Evolutionary conservation across 2,113 vertebrate genomes (phyloP), one percentile per base, ranked within the genome.

Genomic region (Epinephelus moara): DNA sequence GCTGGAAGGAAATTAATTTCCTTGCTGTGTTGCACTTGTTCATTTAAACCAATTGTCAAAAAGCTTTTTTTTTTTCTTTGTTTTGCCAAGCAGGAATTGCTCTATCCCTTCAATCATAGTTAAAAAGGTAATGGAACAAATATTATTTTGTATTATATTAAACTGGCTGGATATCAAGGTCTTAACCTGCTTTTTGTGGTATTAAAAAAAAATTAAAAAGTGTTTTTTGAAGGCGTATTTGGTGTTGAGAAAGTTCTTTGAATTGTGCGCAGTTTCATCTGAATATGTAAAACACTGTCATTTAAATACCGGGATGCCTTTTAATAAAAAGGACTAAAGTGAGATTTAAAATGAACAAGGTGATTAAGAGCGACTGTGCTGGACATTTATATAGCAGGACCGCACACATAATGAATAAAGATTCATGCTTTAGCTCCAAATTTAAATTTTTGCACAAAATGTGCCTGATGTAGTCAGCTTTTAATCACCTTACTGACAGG

Each of bases 401-500:
- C 90, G 94, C 94, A 91, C 97, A 91, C 97, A 96, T 98, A 98
- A 99, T 99, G 98, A 99, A 98, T 98, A 97, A 99, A 98, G 97
- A 98, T 97, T 98, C 97, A 96, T 96, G 97, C 97, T 98, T 97
- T 97, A 96, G 97, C 97, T 96, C 95, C 96, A 97, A 97, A 98
- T 98, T 98, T 97, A 96, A 97, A 98, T 98, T 98, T 99, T 97
- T 92, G 96, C 96, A 96, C 96, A 97, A 97, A 98, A 98, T 97
- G 97, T 98, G 97, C 96, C 97, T 96, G 96, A 97, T 97, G 97
- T 97, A 96, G 97, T 97, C 97, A 97, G 97, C 97, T 97, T 99
- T 99, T 99, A 99, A 99, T 99, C 98, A 99, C 98, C 98, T 98
- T 96, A 95, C 97, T 99, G 98, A 99, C 98, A 99, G 97, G 97